Evolutionary conservation across 2,113 vertebrate genomes (phyloP), one percentile per base, ranked within the genome.

Genomic region (Capricornis sumatraensis): DNA sequence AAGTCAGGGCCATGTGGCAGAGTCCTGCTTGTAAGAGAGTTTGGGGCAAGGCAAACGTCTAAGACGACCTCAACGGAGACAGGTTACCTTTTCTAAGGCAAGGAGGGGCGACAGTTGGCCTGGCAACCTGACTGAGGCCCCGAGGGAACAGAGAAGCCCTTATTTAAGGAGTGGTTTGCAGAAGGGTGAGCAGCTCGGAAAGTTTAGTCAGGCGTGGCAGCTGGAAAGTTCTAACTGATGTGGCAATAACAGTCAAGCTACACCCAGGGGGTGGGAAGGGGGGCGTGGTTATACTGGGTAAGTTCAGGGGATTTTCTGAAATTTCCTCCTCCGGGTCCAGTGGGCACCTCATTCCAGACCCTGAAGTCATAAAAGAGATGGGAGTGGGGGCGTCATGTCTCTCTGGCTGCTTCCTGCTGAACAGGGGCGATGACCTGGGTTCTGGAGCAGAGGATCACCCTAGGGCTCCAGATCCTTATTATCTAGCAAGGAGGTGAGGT

Each of bases 201-300:
- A 71, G n/a, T 40, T 40, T 1, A 71, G 9, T 40, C 2, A 3
- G 19, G n/a, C 1, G 0, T 23, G n/a, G 67, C 5, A 0, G n/a
- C 40, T 71, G 67, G 67, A 71, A 71, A 40, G n/a, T 71, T 71
- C 67, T 71, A 71, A 40, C 10, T 71, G 8, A 40, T 1, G 10
- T 71, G 67, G 10, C 5, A 11, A 3, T 71, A 71, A 67, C 64
- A 67, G 33, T 67, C 33, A 67, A 40, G n/a, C 33, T 36, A 67
- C 8, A 36, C 33, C 8, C 4, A 1, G 0, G 1, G 64, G 17
- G 33, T 36, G 9, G 33, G n/a, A 33, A 33, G 14, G 33, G 62
- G 33, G 10, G 17, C 0, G 0, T 23, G n/a, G 19, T 23, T 40
- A 71, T 40, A 40, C 67, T 0, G 10, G n/a, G n/a, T 71, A 71